A percentile compares a stretch with the other conserved stretches of the same genome.
phyloP scores from a whole-genome alignment of 2,797 vertebrate genomes.

The Serranus cabrilla region DNA sequence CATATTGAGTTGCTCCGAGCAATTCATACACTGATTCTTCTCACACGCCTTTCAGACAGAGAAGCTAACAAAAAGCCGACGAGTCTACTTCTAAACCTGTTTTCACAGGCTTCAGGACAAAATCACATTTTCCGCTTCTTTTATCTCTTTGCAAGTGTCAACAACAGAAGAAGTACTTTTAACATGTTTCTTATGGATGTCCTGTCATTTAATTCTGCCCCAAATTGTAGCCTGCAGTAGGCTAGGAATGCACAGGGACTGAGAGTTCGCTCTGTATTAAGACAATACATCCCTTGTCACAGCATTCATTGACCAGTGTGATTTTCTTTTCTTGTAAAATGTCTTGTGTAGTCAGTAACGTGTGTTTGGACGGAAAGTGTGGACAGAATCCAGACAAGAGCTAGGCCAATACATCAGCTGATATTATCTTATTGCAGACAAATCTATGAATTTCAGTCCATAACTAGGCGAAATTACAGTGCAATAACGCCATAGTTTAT shows the following conservation, averaged over 20 bases:
- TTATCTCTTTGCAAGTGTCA: neutral
- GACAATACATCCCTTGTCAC: neutral
- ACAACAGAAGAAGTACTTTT: neutral
- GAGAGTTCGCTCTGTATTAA: neutral
- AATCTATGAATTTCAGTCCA: neutral
- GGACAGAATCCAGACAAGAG: too few species aligned
- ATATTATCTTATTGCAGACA: neutral
- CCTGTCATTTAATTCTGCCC: neutral
- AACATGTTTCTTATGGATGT: neutral
- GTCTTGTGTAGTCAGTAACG: too few species aligned
- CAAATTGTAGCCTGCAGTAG: neutral
- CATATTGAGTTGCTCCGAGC: slow-evolving; percentile 27
- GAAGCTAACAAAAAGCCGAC: neutral
- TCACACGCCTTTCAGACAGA: slow-evolving; percentile 4
- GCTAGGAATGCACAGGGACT: neutral
- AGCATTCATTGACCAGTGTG: neutral
- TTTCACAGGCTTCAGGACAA: neutral
- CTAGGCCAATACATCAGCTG: neutral
- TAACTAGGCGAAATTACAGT: neutral
- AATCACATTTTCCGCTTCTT: neutral
- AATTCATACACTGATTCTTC: slow-evolving; percentile 19
- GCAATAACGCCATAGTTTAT: neutral
- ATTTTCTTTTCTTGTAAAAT: too few species aligned
- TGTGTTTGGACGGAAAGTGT: too few species aligned
- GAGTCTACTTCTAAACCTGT: neutral